Evolutionary conservation across 2,888 invertebrate genomes (phyloP).

Genomic region (Agrochola litura): DNA sequence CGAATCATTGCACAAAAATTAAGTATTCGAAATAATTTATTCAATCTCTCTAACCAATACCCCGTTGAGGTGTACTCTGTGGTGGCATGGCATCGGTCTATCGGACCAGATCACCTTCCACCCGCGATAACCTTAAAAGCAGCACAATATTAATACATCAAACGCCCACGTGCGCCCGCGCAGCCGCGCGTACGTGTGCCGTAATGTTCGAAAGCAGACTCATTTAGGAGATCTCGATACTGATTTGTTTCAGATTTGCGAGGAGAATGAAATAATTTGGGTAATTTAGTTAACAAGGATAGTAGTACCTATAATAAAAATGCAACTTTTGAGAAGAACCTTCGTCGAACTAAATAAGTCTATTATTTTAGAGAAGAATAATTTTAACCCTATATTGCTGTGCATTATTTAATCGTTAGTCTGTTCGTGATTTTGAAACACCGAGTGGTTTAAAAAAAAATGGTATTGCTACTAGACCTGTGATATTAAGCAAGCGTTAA

Average conservation of each 20-base stretch:
- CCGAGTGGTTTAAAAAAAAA: not conserved
- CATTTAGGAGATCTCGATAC: constrained; percentile 42
- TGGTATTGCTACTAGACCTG: not conserved
- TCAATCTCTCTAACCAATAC: constrained; percentile 31
- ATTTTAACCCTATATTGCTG: not conserved
- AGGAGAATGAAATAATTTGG: constrained; percentile 19
- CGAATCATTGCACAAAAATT: not conserved
- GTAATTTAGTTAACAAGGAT: constrained; percentile 5
- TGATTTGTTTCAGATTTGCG: constrained; percentile 48
- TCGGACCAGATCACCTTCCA: constrained; percentile 90
- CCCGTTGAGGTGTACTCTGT: constrained; percentile 70
- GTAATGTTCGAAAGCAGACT: constrained; percentile 30
- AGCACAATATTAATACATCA: constrained; percentile 89
- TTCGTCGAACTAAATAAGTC: not conserved
- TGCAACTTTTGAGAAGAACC: not conserved
- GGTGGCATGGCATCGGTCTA: constrained; percentile 86
- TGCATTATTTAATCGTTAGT: not conserved
- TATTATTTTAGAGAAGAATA: not conserved
- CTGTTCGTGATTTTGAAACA: not conserved
- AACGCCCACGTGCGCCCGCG: constrained; percentile 85
- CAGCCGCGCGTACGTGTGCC: constrained; percentile 54
- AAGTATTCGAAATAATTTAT: not conserved
- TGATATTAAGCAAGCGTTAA: not conserved
- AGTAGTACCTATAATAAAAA: not conserved
- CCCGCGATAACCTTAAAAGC: constrained; percentile 90